Evolutionary conservation across 2,113 vertebrate genomes (phyloP), one percentile per base, ranked within the genome.

Genomic region (Caloenas nicobarica): DNA sequence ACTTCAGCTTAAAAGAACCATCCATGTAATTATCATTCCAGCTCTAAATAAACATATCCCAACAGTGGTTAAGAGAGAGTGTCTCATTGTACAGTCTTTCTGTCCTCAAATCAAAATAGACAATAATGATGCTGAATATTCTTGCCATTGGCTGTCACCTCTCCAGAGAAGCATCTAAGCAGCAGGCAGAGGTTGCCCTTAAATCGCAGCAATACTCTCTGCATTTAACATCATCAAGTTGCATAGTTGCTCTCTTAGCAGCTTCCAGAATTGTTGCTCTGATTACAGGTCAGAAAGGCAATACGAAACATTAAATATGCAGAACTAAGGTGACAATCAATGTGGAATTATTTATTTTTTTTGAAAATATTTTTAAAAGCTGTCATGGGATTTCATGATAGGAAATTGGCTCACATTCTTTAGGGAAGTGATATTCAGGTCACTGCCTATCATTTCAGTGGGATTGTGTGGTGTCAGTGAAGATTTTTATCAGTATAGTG

Each of bases 21-120:
- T 81, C 88, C 36, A 64, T 98, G 58, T 95, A 97, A 98, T 98
- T 98, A 97, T 94, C 97, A 97, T 98, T 95, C 96, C 96, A 96
- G 71, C 77, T 95, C 74, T 96, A 98, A 98, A 97, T 95, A 98
- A 97, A 97, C 97, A 96, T 98, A 98, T 95, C 83, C 81, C 42
- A n/a, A 21, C 8, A 33, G 90, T 89, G 96, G 97, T 96, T 96
- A 97, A 86, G 42, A 96, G 77, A 88, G 96, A 61, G 42, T 97
- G 94, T 87, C 84, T 96, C 76, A 74, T 72, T 78, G 85, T 86
- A 66, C 38, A 89, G 89, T 17, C 65, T 57, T 93, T 77, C 48
- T 78, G 62, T 81, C 65, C 96, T 93, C 40, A 84, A 96, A 88
- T 92, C 88, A 92, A 96, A 96, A 90, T 89, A 88, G 81, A 50